Base-by-base conservation (phyloP, 2,797 vertebrate genomes). In the Melanotaenia boesemani region DNA sequence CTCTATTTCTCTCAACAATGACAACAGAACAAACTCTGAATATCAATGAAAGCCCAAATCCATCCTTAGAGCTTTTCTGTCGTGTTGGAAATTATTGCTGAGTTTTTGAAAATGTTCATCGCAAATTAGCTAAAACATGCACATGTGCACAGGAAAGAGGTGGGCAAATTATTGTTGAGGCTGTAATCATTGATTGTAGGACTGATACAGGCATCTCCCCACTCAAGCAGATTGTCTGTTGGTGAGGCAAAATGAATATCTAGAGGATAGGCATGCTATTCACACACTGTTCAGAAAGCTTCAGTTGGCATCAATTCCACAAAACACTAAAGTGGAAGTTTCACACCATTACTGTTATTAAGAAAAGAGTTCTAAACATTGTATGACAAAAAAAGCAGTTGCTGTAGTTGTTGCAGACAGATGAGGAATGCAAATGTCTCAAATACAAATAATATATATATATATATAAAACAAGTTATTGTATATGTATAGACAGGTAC, bases 141-240 rank as follows among this genome's bases (percentile, higher is more conserved):
- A 50, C 26, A 18, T 2, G 0, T 0, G 39, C 65, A 72, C 66
- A 61, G 13, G 61, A 26, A 22, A 59, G 41, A 50, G 34, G 44
- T 58, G 30, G 26, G 46, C 55, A 60, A 61, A 56, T 65, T 13
- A 48, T 81, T 84, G 68, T 36, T 12, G 56, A 0, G 61, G 48
- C 62, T 71, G 59, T 55, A 63, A 57, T 39, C 48, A 74, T 66
- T 78, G 66, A 82, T 76, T 73, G 55, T 20, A 15, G 72, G 65
- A 69, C 63, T 78, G 63, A 78, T 63, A 28, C n/a, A 56, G 70
- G 52, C 10, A 60, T 74, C 46, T 70, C 10, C 24, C 52, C 37
- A 66, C 65, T 83, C 39, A 68, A 54, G 22, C 37, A 54, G 62
- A 48, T 48, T 70, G 63, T 69, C 61, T 67, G 74, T 50, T 6